These are phyloP conservation scores for Tragelaphus buxtoni DNA, from an alignment of 2,113 vertebrate species.

Conservation along the genomic window DNA sequence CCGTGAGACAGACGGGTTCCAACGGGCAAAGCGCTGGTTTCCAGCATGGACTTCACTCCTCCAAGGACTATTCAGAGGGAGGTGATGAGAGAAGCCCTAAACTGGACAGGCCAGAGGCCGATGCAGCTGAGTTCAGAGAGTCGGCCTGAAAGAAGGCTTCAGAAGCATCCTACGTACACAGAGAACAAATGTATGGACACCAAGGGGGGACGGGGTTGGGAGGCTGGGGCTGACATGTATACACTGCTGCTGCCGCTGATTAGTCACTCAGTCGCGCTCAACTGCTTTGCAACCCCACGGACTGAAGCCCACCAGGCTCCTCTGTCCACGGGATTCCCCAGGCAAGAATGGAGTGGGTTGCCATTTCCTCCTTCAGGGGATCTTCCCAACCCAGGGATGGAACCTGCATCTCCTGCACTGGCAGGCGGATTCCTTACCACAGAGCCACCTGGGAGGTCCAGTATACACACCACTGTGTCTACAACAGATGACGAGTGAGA, in stretches of 20 bases:
- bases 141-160: neutral
- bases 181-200: neutral
- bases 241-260: no score
- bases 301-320: neutral
- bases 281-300: neutral
- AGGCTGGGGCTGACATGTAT: accelerated
- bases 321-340: neutral
- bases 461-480: no score
- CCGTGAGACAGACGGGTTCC: accelerated
- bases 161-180: no score
- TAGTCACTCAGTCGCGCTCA: accelerated
- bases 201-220: accelerated
- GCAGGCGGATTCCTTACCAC: no score
- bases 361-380: neutral
- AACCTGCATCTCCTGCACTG: neutral
- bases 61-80: neutral
- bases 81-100: neutral
- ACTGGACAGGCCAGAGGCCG: neutral
- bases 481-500: no score
- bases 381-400: neutral
- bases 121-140: neutral
- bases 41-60: neutral
- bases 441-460: no score
- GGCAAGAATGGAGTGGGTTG: neutral
- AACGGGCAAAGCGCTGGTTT: neutral